Evolutionary conservation across 2,888 invertebrate genomes (phyloP), one percentile per base, ranked within the genome.

Genomic region (Ophraella communa): DNA sequence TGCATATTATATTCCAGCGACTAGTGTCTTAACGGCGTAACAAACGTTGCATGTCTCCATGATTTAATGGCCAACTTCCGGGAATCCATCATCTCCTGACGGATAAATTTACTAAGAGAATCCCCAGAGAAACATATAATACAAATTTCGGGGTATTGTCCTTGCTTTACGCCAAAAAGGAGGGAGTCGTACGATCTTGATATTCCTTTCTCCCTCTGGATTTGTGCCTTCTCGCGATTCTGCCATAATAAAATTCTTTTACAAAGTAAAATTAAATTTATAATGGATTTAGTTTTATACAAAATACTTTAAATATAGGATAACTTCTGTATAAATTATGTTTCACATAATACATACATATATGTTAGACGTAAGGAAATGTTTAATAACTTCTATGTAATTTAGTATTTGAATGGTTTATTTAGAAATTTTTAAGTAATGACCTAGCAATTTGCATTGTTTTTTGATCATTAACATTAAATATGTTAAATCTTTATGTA

Each of bases 51-150:
- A 70, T 68, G 66, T 70, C 70, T 65, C 63, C 63, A 70, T 70
- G 71, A 69, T 69, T 67, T 71, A 69, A 67, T 66, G 66, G 66
- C 63, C 63, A 69, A 69, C 66, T 71, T 70, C 66, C 68, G 65
- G 65, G 65, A 66, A 72, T 73, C 68, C 66, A 67, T 69, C 71
- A 71, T 71, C 69, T 67, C 67, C 64, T 72, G 73, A 73, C 71
- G 73, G 62, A 69, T 72, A 72, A 73, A 73, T 73, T 74, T 80
- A 74, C 73, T 78, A 77, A 64, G 67, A 69, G 64, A 62, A 65
- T 69, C 69, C 64, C 67, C 21, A 35, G 45, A 65, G 71, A 64
- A 75, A 78, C 71, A 68, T 47, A 76, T 60, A 60, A 60, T 52
- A 76, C 71, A 63, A 77, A 78, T 64, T 76, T 77, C 67, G 62